Evolutionary conservation across 1,140 invertebrate species (phyloP), one percentile per base, ranked within the genome.

Genomic region (Pseudomyrmex dendroicus): DNA sequence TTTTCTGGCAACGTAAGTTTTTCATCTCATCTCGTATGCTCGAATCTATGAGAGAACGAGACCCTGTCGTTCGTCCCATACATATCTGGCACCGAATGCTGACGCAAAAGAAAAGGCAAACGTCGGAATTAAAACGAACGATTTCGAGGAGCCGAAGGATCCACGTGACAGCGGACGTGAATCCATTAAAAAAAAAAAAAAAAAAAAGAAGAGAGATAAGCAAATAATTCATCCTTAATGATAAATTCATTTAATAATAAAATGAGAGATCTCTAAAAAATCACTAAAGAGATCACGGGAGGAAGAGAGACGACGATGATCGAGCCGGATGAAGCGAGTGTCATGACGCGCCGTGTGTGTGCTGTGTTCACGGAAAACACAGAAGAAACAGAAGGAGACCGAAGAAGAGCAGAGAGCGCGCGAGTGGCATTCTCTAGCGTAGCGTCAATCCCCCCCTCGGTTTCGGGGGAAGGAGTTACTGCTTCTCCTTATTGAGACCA

Each of bases 401-500:
- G 56, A 52, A 56, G 13, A 22, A 46, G 50, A 78, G 70, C 59
- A 52, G 52, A 74, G 56, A 46, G 54, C 78, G 44, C 77, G n/a
- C 67, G 48, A 61, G 62, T 17, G 5, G 73, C 52, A 67, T 70
- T 67, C 67, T 35, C 35, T 35, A 35, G 35, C 35, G 35, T 35
- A 35, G 35, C 25, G 25, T 35, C 35, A 35, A 35, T 35, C 35
- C 35, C 5, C 5, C 35, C 5, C 35, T 2, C 35, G 5, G 35
- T 35, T 35, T 35, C 35, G 0, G 0, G 0, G 5, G 35, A 20
- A 5, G 35, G 76, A 87, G 86, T 92, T 93, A 93, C 91, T 94
- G 92, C 84, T 94, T 94, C 52, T 94, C 94, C 86, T 94, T 35
- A 35, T 35, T 94, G 72, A 94, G 91, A 44, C 93, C 93, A 64